Base-by-base conservation (phyloP, 2,888 invertebrate species). In the Drosophila demipolita region DNA sequence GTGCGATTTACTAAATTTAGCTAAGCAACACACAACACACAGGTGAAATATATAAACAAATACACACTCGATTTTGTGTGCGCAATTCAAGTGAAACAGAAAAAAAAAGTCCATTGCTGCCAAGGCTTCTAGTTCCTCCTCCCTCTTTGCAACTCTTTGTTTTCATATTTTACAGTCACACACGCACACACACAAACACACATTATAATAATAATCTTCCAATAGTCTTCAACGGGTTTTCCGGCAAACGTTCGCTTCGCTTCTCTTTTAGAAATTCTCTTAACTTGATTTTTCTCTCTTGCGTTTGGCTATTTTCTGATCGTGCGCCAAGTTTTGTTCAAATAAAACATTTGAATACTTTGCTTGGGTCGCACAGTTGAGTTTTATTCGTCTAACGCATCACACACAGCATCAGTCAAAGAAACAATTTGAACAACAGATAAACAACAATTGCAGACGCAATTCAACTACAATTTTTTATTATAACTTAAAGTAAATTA, bases 1-100 rank as follows among this genome's bases (percentile, higher is more conserved):
- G 85, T 87, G 85, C 85, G 85, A 85, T 82, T 85, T 90, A 90
- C 85, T 85, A 90, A 80, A 75, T 90, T 77, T 85, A 85, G 85
- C 63, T 45, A 63, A 66, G 60, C 66, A 69, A 74, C 55, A 74
- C 55, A 52, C 67, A 73, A 62, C 62, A 62, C 54, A 78, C 89
- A 90, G 89, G 83, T 88, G 83, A 86, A 84, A 88, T 55, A 61
- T 32, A 55, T 29, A 59, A n/a, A 54, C 38, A 63, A 17, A 82
- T 61, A 60, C 66, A 62, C 53, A 65, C 45, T 49, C 20, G 20
- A 1, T 53, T 17, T 66, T 53, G 20, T 78, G 77, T 80, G 77
- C 68, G 86, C 83, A 87, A 71, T 86, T 75, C 80, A 86, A 73
- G 66, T 75, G 80, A 78, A 53, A 23, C 20, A 53, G 20, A 55